phyloP scores from a whole-genome alignment of 2,113 vertebrate genomes.

The Hirundichthys speculiger region DNA sequence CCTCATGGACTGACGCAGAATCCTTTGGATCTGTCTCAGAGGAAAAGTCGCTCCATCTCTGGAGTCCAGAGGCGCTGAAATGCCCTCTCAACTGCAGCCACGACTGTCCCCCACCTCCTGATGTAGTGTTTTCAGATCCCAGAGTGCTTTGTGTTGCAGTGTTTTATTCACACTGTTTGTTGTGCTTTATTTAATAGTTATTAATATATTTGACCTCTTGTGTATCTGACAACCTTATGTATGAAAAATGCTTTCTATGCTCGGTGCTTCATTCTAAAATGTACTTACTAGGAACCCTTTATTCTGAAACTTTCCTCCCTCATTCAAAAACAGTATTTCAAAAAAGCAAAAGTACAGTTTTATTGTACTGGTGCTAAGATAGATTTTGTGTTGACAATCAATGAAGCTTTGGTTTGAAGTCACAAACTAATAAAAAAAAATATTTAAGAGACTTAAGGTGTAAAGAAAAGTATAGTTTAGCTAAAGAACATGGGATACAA shows the following conservation, averaged over 20 bases:
- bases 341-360: slow-evolving; percentile 92
- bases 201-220: slow-evolving; percentile 87
- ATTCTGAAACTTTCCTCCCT: slow-evolving; percentile 75
- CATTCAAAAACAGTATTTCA: slow-evolving; percentile 82
- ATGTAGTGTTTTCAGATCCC: slow-evolving; percentile 54
- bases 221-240: slow-evolving; percentile 79
- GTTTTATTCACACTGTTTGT: slow-evolving; percentile 80
- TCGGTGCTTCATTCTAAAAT: slow-evolving; percentile 84
- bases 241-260: slow-evolving; percentile 81
- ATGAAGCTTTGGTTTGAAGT: slow-evolving; percentile 84
- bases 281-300: slow-evolving; percentile 80
- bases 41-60: slow-evolving; percentile 18
- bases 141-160: slow-evolving; percentile 75
- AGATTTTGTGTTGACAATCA: slow-evolving; percentile 90
- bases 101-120: slow-evolving; percentile 42
- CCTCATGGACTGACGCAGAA: slow-evolving; percentile 56
- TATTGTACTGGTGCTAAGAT: slow-evolving; percentile 99
- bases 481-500: slow-evolving; percentile 60
- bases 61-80: slow-evolving; percentile 42
- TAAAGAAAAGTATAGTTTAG: slow-evolving; percentile 79
- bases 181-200: slow-evolving; percentile 86
- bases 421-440: slow-evolving; percentile 84
- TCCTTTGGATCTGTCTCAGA: slow-evolving; percentile 58
- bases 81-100: slow-evolving; percentile 57
- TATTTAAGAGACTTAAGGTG: slow-evolving; percentile 83